phyloP scores from a whole-genome alignment of 92 coral and sea anemone species.

The Chrysogorgia sp. region DNA sequence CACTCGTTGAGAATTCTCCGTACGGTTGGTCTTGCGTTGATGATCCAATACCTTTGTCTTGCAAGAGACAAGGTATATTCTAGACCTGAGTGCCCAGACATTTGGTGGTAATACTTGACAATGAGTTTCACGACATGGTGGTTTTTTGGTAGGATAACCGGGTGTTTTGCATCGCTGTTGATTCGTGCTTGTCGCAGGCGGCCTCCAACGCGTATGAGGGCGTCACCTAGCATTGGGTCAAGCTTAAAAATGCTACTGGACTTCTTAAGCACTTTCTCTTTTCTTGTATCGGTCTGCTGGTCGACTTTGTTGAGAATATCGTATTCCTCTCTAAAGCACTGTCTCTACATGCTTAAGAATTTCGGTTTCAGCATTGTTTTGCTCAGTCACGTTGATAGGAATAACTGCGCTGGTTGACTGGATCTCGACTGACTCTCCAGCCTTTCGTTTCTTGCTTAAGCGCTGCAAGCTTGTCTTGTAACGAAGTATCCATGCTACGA shows the following conservation, averaged over 20 bases:
- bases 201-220: constrained; percentile 63
- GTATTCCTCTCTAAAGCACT: constrained; percentile 51
- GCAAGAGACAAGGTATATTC: constrained; percentile 58
- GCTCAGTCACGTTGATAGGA: constrained; percentile 54
- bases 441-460: constrained; percentile 36
- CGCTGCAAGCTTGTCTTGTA: constrained; percentile 16
- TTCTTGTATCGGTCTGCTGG: neutral
- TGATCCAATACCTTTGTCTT: constrained; percentile 54
- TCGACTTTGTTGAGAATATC: constrained; percentile 15
- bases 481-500: constrained; percentile 51
- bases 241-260: constrained; percentile 50
- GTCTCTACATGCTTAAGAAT: constrained; percentile 46
- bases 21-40: constrained; percentile 46
- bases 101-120: constrained; percentile 41
- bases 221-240: constrained; percentile 48
- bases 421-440: neutral
- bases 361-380: constrained; percentile 51
- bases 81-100: constrained; percentile 60
- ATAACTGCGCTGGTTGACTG: constrained; percentile 10
- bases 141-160: constrained; percentile 40
- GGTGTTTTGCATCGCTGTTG: constrained; percentile 48
- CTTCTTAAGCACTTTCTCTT: constrained; percentile 20
- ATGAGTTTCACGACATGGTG: constrained; percentile 55
- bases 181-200: constrained; percentile 29
- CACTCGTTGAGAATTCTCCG: constrained; percentile 42